These are phyloP conservation scores for Leptodactylus fallax DNA, from an alignment of 2,797 vertebrate species.

Conservation along the genomic window DNA sequence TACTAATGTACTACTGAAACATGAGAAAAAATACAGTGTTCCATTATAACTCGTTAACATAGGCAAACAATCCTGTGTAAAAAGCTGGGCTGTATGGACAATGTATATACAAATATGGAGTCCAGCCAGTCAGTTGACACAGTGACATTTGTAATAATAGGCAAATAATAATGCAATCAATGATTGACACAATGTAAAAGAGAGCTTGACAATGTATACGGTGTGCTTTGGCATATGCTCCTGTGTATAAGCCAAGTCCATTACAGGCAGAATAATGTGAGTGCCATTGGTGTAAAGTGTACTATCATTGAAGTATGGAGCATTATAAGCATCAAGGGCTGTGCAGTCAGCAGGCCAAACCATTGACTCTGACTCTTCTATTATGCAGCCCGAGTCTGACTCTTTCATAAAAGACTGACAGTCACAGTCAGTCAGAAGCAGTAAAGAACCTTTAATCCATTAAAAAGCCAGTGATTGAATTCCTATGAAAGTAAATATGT, in stretches of 20 bases:
- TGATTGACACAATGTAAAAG: not conserved
- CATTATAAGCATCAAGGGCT: not conserved
- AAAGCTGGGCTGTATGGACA: not conserved
- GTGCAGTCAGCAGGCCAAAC: too few species aligned
- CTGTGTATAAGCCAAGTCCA: not conserved
- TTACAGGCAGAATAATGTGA: not conserved
- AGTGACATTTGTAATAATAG: not conserved
- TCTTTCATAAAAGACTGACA: too few species aligned
- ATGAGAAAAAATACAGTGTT: slow-evolving; percentile 12
- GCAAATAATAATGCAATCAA: not conserved
- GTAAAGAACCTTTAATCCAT: too few species aligned
- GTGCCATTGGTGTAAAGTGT: not conserved
- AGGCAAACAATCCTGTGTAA: not conserved
- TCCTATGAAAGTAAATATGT: too few species aligned
- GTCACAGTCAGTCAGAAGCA: too few species aligned
- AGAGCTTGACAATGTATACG: not conserved
- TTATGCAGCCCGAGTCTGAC: too few species aligned
- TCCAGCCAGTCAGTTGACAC: not conserved
- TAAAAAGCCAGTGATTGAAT: too few species aligned
- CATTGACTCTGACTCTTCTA: too few species aligned
- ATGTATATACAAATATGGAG: not conserved
- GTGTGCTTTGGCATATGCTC: not conserved
- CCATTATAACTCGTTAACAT: not conserved
- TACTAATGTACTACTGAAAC: slow-evolving; percentile 4
- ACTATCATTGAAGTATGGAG: not conserved